Conservation (phyloP, 2,113 vertebrate species). For the Hylia prasina region DNA sequence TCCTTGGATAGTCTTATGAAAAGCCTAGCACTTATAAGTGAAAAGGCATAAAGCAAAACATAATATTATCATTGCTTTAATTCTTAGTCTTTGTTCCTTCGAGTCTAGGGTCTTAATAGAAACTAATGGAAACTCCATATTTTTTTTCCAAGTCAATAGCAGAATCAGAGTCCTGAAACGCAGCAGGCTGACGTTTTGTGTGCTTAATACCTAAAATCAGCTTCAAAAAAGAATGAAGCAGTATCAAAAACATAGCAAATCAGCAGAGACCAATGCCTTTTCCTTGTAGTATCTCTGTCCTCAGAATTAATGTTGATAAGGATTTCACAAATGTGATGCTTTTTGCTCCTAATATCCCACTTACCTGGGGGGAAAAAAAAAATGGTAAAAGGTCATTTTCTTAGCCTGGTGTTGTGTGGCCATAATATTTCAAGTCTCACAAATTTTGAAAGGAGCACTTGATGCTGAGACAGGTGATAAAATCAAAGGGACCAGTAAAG, state of each 20-base stretch:
- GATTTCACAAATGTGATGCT: not conserved
- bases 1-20: not conserved
- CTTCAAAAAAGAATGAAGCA: not conserved
- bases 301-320: not conserved
- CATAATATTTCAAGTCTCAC: slow-evolving; percentile 14
- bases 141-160: not conserved
- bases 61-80: slow-evolving; percentile 10
- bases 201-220: not conserved
- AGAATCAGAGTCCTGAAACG: not conserved
- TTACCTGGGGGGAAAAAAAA: not conserved
- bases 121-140: not conserved
- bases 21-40: not conserved
- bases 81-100: not conserved
- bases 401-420: not conserved
- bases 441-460: slow-evolving; percentile 53
- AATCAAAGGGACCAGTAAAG: slow-evolving; percentile 30
- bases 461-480: slow-evolving; percentile 45
- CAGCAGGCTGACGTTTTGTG: not conserved
- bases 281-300: not conserved
- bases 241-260: not conserved
- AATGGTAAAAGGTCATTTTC: not conserved
- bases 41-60: slow-evolving; percentile 13
- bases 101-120: not conserved
- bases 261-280: not conserved
- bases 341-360: not conserved